These are phyloP conservation scores for rat (Rattus norvegicus) DNA, from an alignment of 2,113 vertebrate genomes.

Conservation along the genomic window GRCr8 NC_086025.1:128920501-128921000, in stretches of 20 bases:
- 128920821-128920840: conserved; percentile 9
- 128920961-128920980: neutral
- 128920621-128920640: neutral
- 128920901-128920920: neutral
- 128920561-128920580: too few relatives aligned
- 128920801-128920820: neutral
- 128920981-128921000: neutral
- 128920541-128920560: too few relatives aligned
- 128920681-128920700: neutral
- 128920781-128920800: conserved; percentile 27
- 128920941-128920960: neutral
- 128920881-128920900: neutral
- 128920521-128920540: too few relatives aligned
- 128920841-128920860: neutral
- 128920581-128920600: too few relatives aligned
- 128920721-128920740: conserved; percentile 18
- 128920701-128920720: neutral
- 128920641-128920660: neutral
- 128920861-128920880: neutral
- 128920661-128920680: neutral
- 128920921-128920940: neutral
- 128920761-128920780: neutral
- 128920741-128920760: conserved; percentile 13
- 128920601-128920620: neutral
- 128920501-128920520: too few relatives aligned